Evolutionary conservation across 2,797 vertebrate genomes (phyloP).

Genomic region (Leptodactylus fallax): DNA sequence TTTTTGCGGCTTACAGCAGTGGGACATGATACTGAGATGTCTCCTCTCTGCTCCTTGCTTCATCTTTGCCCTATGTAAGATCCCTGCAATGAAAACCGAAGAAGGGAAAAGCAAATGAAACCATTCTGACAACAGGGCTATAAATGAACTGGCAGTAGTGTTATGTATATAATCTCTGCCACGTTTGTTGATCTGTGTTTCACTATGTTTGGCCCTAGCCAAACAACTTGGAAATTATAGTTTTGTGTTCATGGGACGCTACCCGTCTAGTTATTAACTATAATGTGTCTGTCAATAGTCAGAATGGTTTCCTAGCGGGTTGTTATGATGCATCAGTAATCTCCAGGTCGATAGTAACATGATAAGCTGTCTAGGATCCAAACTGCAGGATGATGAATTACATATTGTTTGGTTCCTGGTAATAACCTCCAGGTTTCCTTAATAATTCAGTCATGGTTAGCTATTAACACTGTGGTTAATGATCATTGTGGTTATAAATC

Average conservation of each 20-base stretch:
- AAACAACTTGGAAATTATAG: too few species aligned
- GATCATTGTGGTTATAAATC: background rate
- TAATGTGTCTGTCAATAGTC: too few species aligned
- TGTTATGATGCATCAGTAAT: too few species aligned
- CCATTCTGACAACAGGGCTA: background rate
- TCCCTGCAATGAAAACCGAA: background rate
- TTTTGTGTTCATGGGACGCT: too few species aligned
- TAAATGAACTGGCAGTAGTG: too few species aligned
- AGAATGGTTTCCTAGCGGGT: too few species aligned
- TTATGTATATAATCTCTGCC: too few species aligned
- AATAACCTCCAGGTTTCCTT: background rate
- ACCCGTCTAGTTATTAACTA: too few species aligned
- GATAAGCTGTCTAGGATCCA: background rate
- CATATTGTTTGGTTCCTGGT: background rate
- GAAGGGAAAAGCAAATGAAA: background rate
- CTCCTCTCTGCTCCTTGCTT: background rate
- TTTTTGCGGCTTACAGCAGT: background rate
- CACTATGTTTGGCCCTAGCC: too few species aligned
- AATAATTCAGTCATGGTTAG: background rate
- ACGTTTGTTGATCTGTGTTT: too few species aligned
- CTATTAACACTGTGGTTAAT: background rate
- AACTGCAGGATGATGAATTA: background rate
- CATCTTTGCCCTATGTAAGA: background rate
- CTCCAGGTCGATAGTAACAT: background rate
- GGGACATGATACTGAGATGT: background rate